phyloP scores from a whole-genome alignment of 2,888 invertebrate genomes.

The Pyralis farinalis region DNA sequence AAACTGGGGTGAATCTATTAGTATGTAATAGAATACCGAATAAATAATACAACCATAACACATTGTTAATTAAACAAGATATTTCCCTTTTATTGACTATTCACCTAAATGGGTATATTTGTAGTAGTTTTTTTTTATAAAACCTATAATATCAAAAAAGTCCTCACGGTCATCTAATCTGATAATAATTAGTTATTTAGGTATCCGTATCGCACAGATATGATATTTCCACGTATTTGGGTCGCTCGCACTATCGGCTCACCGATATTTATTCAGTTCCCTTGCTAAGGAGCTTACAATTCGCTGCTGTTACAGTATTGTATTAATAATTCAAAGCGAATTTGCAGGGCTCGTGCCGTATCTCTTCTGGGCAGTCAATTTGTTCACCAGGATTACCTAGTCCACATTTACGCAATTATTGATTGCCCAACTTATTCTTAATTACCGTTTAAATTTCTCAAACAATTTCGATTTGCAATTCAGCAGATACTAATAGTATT shows the following conservation, averaged over 20 bases:
- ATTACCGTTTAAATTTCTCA: conserved; percentile 6
- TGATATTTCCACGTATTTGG: conserved; percentile 22
- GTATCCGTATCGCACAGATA: too few species aligned
- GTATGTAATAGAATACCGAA: too few species aligned
- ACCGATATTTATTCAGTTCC: conserved; percentile 66
- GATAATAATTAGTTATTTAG: too few species aligned
- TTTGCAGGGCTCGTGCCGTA: conserved; percentile 51
- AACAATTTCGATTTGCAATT: neutral
- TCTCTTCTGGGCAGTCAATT: conserved; percentile 62
- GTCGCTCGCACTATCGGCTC: conserved; percentile 39
- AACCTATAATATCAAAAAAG: too few species aligned
- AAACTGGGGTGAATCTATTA: too few species aligned
- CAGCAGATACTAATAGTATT: too few species aligned
- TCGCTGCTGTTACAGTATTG: conserved; percentile 60
- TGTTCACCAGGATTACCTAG: conserved; percentile 45
- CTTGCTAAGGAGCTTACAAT: conserved; percentile 72
- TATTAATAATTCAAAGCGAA: conserved; percentile 71
- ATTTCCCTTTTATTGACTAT: too few species aligned
- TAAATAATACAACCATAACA: too few species aligned
- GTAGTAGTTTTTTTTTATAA: too few species aligned
- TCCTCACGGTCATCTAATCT: too few species aligned
- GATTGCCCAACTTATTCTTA: conserved; percentile 13
- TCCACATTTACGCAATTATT: conserved; percentile 34
- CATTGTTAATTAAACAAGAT: too few species aligned
- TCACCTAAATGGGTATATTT: too few species aligned